Evolutionary conservation across 2,113 vertebrate genomes (phyloP).

Genomic region (Zosterops lateralis): DNA sequence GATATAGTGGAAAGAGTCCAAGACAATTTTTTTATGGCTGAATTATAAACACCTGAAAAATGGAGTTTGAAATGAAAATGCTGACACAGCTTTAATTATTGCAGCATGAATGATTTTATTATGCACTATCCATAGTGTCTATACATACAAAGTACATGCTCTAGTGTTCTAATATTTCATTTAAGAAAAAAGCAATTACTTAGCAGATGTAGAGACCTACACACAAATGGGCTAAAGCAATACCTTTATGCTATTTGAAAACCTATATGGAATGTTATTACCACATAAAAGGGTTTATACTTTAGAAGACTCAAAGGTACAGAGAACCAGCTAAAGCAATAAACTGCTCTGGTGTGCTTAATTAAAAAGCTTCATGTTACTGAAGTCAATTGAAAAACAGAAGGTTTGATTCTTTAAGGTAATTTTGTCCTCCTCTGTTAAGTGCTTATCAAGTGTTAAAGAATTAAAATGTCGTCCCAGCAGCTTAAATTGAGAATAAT

Average conservation of each 20-base stretch:
- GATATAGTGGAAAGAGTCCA: conserved; percentile 39
- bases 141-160: conserved; percentile 26
- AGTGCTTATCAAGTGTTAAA: conserved; percentile 67
- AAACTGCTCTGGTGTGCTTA: conserved; percentile 65
- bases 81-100: conserved; percentile 65
- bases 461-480: conserved; percentile 61
- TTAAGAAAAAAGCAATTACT: conserved; percentile 64
- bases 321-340: conserved; percentile 67
- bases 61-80: conserved; percentile 36
- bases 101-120: conserved; percentile 65
- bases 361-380: conserved; percentile 73
- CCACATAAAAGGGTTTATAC: conserved; percentile 57
- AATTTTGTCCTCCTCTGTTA: conserved; percentile 65
- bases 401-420: conserved; percentile 61
- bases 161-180: conserved; percentile 52
- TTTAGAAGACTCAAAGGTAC: conserved; percentile 63
- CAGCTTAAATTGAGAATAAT: conserved; percentile 66
- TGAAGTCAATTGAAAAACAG: conserved; percentile 63
- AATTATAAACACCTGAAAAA: conserved; percentile 63
- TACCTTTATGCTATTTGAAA: conserved; percentile 50
- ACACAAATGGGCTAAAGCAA: conserved; percentile 40
- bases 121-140: conserved; percentile 40
- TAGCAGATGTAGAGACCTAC: conserved; percentile 53
- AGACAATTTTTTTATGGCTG: conserved; percentile 49
- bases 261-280: conserved; percentile 62